These are phyloP conservation scores for Homarus gammarus DNA, from an alignment of 2,888 invertebrate genomes.

Conservation along the genomic window DNA sequence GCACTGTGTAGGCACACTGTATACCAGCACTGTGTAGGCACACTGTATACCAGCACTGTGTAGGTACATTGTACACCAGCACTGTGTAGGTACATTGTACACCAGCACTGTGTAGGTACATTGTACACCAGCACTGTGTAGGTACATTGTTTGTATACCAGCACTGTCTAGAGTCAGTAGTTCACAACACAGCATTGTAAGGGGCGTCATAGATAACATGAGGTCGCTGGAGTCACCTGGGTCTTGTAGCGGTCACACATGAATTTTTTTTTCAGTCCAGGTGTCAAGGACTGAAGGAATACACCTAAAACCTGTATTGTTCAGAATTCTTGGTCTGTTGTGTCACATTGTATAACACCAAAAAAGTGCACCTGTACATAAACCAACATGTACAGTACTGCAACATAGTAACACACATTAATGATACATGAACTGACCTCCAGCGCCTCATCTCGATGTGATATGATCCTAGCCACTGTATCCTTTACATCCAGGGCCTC, in stretches of 20 bases:
- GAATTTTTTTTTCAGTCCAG: too few relatives aligned
- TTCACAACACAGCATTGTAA: too few relatives aligned
- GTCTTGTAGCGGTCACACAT: too few relatives aligned
- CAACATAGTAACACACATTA: not conserved
- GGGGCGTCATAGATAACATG: too few relatives aligned
- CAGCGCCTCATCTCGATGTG: not conserved
- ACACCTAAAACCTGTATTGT: not conserved
- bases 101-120: too few relatives aligned
- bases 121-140: too few relatives aligned
- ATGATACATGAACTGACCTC: not conserved
- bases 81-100: too few relatives aligned
- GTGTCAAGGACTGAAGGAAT: not conserved
- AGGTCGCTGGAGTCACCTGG: too few relatives aligned
- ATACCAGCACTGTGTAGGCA: not conserved
- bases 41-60: too few relatives aligned
- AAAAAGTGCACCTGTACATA: not conserved
- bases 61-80: too few relatives aligned
- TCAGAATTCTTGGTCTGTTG: not conserved
- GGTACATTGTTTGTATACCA: too few relatives aligned
- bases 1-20: not conserved
- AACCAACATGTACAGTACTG: not conserved
- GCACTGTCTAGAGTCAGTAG: too few relatives aligned
- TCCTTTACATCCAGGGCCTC: slow-evolving; percentile 84
- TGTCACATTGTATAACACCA: not conserved
- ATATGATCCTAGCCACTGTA: slow-evolving; percentile 80